These are phyloP conservation scores for Micrastur ruficollis DNA, from an alignment of 2,797 vertebrate genomes.

Conservation along the genomic window DNA sequence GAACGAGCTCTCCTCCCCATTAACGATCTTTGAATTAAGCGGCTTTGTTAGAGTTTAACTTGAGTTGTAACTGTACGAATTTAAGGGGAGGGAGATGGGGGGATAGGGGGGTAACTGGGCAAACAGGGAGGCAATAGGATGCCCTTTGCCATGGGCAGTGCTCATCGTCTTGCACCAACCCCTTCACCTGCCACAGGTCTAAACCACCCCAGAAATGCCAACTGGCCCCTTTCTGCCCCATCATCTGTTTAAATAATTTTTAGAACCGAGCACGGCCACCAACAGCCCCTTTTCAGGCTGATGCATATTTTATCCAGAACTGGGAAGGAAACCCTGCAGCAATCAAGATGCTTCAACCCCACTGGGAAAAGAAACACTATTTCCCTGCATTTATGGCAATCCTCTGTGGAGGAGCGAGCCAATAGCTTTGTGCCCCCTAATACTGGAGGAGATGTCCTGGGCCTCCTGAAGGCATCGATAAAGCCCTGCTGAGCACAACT, in stretches of 20 bases:
- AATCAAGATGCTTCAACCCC: neutral
- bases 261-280: neutral
- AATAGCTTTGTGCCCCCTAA: neutral
- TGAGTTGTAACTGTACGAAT: constrained; percentile 17
- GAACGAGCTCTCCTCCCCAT: constrained; percentile 72
- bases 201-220: constrained; percentile 1
- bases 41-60: constrained; percentile 66
- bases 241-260: neutral
- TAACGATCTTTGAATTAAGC: constrained; percentile 77
- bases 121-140: neutral
- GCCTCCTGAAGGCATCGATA: neutral
- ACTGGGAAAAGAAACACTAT: neutral
- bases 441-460: too few species aligned
- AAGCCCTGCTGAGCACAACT: neutral
- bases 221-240: neutral
- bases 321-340: neutral
- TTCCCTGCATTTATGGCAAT: neutral
- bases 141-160: neutral
- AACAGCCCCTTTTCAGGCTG: neutral
- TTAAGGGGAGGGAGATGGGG: neutral
- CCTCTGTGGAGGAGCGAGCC: neutral
- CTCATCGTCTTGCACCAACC: neutral
- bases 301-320: neutral
- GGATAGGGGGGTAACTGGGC: neutral
- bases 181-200: neutral